Base-by-base conservation (phyloP, 2,113 vertebrate species). In the Kryptolebias marmoratus region DNA sequence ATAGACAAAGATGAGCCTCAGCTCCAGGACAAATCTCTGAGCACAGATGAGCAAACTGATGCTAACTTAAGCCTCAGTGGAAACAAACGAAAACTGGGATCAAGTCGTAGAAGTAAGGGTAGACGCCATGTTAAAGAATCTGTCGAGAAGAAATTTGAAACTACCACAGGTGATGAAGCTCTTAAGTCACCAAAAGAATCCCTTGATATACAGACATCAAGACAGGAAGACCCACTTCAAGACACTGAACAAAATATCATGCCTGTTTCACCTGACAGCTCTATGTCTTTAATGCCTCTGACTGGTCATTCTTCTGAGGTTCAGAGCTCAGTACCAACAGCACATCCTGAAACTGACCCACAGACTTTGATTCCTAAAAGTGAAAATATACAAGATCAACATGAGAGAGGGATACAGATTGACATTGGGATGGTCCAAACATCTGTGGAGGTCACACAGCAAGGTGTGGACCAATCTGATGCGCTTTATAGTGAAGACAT, bases 51-150 rank as follows among this genome's bases (percentile, higher is more conserved):
- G n/a, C 14, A 70, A 58, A 0, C 12, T 13, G 30, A 58, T 11
- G n/a, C 9, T 0, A 42, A 4, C 59, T 54, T 65, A 0, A 8
- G 47, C 39, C 47, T 9, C 3, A 57, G 11, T 16, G 36, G 15
- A 10, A 80, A 48, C 16, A 80, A 64, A 50, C 67, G 73, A 61
- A 86, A 86, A 73, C 50, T 86, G 27, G 83, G 75, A 6, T 86
- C 68, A 18, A 80, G 58, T 14, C 49, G 36, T 1, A 65, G 48
- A 55, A 63, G 22, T 39, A 82, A 72, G 66, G 58, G 18, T 53
- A 53, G 30, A 59, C 59, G 62, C 8, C 11, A 8, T 7, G 22
- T 15, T 6, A 63, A 65, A 18, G 64, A 42, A 2, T n/a, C 48
- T n/a, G 31, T 14, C 22, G 14, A 74, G 15, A 59, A 73, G 8